These are phyloP conservation scores for Hypsopygia costalis DNA, from an alignment of 2,888 invertebrate genomes.

Conservation along the genomic window DNA sequence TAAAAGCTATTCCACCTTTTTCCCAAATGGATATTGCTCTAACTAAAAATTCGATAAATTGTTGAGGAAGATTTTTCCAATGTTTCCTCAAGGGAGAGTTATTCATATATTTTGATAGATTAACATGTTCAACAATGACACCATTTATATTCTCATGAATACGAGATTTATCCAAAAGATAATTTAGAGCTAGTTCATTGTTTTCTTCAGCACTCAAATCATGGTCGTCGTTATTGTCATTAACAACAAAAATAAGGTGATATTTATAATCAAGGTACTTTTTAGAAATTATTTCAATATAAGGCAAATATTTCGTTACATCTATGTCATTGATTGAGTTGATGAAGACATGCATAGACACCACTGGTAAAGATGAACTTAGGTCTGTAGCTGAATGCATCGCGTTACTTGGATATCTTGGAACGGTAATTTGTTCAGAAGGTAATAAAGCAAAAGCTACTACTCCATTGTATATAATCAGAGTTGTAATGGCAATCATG, in stretches of 20 bases:
- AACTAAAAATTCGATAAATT: constrained; percentile 51
- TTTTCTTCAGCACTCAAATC: constrained; percentile 42
- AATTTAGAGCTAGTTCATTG: constrained; percentile 56
- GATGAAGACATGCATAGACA: constrained; percentile 57
- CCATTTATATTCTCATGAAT: constrained; percentile 26
- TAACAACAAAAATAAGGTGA: constrained; percentile 49
- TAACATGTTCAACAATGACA: constrained; percentile 39
- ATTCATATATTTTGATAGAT: constrained; percentile 47
- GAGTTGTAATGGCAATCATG: constrained; percentile 55
- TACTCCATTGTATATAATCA: constrained; percentile 58
- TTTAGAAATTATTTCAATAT: constrained; percentile 43
- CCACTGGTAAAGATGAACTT: constrained; percentile 24
- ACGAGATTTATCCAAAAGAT: constrained; percentile 38
- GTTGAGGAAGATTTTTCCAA: constrained; percentile 48
- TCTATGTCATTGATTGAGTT: constrained; percentile 37
- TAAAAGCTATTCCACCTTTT: constrained; percentile 61
- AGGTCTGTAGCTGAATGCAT: constrained; percentile 16
- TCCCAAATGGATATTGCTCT: constrained; percentile 64
- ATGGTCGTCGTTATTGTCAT: constrained; percentile 37
- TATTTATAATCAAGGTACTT: constrained; percentile 48
- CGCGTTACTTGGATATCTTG: constrained; percentile 21
- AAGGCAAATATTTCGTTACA: constrained; percentile 45
- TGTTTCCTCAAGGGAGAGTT: constrained; percentile 50
- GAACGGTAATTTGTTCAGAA: constrained; percentile 14
- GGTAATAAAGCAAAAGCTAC: constrained; percentile 47